phyloP scores from a whole-genome alignment of 2,797 vertebrate species.

The Carcharodon carcharias region DNA sequence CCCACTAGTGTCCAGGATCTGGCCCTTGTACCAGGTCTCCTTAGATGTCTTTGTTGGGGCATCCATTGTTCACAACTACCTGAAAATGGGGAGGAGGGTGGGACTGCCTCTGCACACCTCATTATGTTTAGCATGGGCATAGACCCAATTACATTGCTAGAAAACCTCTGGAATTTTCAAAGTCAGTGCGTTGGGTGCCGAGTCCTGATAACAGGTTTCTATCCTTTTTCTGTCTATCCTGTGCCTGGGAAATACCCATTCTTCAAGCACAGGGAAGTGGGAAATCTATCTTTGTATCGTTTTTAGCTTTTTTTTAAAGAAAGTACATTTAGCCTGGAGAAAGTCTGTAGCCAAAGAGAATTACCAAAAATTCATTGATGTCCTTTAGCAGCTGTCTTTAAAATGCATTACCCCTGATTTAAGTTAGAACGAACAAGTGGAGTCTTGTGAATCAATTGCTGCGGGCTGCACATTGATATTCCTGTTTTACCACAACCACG shows the following conservation, averaged over 20 bases:
- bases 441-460: not conserved
- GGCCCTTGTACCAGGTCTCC: not conserved
- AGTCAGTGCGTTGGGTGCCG: not conserved
- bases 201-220: not conserved
- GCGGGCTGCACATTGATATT: not conserved
- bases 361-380: not conserved
- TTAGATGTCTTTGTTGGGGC: not conserved
- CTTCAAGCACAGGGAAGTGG: not conserved
- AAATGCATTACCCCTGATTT: not conserved
- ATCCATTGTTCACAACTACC: not conserved
- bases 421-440: not conserved
- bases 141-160: not conserved
- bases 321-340: not conserved
- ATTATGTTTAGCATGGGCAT: not conserved
- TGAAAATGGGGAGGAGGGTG: not conserved
- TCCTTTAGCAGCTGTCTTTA: not conserved
- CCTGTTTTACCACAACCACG: not conserved
- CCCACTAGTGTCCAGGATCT: not conserved
- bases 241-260: not conserved
- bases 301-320: not conserved
- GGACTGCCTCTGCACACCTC: not conserved
- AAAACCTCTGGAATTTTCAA: not conserved
- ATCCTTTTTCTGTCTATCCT: not conserved
- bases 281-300: not conserved
- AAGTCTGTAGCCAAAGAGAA: not conserved